Conservation (phyloP, 37 sponge, comb jelly and placozoan species). For the Cliona cf. orientalis region DNA sequence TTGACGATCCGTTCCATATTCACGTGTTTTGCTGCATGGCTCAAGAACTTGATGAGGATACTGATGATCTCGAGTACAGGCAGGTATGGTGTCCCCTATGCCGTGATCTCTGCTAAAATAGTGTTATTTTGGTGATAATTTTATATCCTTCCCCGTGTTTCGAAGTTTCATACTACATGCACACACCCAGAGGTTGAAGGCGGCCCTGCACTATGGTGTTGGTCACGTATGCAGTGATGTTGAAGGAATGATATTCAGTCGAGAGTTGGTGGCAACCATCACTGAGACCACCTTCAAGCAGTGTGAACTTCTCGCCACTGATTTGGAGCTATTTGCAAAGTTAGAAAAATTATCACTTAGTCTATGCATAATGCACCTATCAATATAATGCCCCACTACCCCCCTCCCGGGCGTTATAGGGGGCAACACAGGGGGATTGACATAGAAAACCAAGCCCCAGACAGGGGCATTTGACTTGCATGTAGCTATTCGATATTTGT, state of each 20-base stretch:
- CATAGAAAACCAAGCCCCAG: too few species aligned
- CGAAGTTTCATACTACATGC: too few species aligned
- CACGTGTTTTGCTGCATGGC: neutral
- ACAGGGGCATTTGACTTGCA: too few species aligned
- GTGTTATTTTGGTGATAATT: neutral
- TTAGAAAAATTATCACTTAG: too few species aligned
- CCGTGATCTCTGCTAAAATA: neutral
- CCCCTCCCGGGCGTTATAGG: too few species aligned
- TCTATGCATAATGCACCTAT: too few species aligned
- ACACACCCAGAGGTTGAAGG: slow-evolving; percentile 86
- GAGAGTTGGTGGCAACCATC: slow-evolving; percentile 62
- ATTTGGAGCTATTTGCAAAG: slow-evolving; percentile 79
- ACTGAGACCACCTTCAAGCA: slow-evolving; percentile 64
- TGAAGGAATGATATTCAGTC: slow-evolving; percentile 27
- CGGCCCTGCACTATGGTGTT: slow-evolving; percentile 76
- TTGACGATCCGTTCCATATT: too few species aligned
- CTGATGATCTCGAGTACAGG: slow-evolving; percentile 19
- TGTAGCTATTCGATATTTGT: too few species aligned
- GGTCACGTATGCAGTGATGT: slow-evolving; percentile 63
- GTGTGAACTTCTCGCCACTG: slow-evolving; percentile 41
- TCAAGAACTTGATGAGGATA: slow-evolving; percentile 21
- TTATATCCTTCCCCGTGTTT: neutral
- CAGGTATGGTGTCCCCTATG: slow-evolving; percentile 6
- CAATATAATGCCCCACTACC: too few species aligned
- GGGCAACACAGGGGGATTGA: too few species aligned